Percentiles rank a stretch among this genome's conserved stretches.
Conservation (phyloP, 2,888 invertebrate genomes). For the Agrochola macilenta region DNA sequence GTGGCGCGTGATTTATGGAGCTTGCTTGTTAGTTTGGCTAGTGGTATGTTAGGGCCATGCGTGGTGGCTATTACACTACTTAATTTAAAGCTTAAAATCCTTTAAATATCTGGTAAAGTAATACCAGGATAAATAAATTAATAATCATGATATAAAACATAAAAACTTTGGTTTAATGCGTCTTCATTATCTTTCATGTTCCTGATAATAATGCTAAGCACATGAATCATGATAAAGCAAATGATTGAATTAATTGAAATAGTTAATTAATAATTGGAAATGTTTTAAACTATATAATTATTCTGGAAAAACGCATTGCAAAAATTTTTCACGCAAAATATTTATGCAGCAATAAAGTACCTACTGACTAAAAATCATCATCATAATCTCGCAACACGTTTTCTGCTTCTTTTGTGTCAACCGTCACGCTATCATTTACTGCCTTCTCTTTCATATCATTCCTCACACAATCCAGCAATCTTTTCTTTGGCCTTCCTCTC, state of each 20-base stretch:
- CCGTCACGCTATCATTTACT: no score
- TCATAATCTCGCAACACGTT: no score
- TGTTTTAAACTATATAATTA: not conserved
- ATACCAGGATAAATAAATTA: not conserved
- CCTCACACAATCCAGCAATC: no score
- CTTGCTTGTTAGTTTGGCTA: conserved; percentile 50
- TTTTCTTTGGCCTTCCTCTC: no score
- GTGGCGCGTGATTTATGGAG: conserved; percentile 66
- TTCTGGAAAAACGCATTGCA: not conserved
- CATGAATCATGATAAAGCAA: not conserved
- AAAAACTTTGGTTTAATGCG: not conserved
- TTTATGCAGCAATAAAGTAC: not conserved
- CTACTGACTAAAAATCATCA: not conserved
- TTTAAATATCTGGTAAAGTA: not conserved
- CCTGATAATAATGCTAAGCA: not conserved
- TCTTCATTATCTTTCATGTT: conserved; percentile 4
- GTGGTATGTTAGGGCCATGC: conserved; percentile 13
- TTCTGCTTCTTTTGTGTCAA: no score
- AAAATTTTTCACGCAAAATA: not conserved
- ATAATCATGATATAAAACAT: not conserved
- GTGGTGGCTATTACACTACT: not conserved
- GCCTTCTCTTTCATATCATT: no score
- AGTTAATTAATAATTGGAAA: not conserved
- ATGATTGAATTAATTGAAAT: not conserved
- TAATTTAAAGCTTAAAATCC: not conserved